Evolutionary conservation across 2,797 vertebrate species (phyloP), one percentile per base, ranked within the genome.

Genomic region (Sciaenops ocellatus): DNA sequence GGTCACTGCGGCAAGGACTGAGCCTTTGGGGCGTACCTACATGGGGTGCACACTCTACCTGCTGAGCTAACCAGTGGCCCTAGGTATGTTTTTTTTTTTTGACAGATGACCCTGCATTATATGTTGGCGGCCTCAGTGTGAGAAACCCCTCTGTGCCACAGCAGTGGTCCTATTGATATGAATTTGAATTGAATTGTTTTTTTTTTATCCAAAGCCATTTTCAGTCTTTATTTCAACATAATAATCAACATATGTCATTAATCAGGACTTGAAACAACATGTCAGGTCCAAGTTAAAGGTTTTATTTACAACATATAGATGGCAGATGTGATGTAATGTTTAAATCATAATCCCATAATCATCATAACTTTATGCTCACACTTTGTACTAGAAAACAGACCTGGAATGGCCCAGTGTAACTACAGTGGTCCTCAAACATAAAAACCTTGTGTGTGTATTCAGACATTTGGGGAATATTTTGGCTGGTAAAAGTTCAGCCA

Each of bases 391-490:
- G 18, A 10, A n/a, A 44, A 30, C 48, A 6, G 34, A 48, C 42
- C 22, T 67, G 22, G 3, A 50, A 59, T 26, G 24, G 10, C 13
- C 1, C 18, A 12, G 0, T 66, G 20, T 22, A 4, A 6, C 24
- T 24, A 5, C 20, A 5, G 20, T 16, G 41, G 3, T 2, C 22
- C 10, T 48, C 6, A 3, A 22, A 44, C 15, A 28, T 55, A 18
- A 20, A 47, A 69, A 30, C 9, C 34, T 38, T 38, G 16, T 4
- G 67, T 3, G 38, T 79, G 30, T 55, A 11, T 41, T 73, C 47
- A 52, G 12, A 28, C 34, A 55, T 76, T 70, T 66, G 41, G 28
- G 24, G 51, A 8, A 73, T 76, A 63, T 70, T 65, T 75, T 74
- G 18, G 56, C 22, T 9, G 30, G 13, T 55, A 11, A 44, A 74